Evolutionary conservation across 1,140 invertebrate species (phyloP).

Genomic region (Trachymyrmex cornetzi): DNA sequence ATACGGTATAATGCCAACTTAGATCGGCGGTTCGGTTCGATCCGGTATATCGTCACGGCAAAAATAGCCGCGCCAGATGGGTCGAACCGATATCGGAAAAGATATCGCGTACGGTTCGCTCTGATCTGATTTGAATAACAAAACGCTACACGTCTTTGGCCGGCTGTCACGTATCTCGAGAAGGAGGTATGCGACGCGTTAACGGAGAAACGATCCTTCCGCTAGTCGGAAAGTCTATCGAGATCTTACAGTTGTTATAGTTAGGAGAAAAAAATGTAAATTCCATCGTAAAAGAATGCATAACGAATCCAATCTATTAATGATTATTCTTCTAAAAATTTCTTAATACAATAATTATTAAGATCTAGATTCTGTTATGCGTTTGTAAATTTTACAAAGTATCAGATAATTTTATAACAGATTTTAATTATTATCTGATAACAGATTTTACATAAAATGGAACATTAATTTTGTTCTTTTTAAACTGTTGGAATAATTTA

Average conservation of each 20-base stretch:
- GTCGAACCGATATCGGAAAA: constrained; percentile 76
- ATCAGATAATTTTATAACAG: neutral
- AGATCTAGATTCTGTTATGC: neutral
- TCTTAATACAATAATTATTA: neutral
- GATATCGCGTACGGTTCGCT: constrained; percentile 73
- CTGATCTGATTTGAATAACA: constrained; percentile 78
- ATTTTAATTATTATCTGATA: neutral
- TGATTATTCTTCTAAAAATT: neutral
- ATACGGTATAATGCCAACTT: constrained; percentile 59
- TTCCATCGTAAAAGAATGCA: neutral
- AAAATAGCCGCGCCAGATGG: constrained; percentile 77
- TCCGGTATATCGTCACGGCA: constrained; percentile 58
- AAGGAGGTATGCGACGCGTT: constrained; percentile 62
- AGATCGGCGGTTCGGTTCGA: constrained; percentile 54
- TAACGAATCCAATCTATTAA: neutral
- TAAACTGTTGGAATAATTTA: neutral
- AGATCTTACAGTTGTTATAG: neutral
- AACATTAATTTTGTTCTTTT: neutral
- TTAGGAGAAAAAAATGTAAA: neutral
- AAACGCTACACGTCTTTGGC: constrained; percentile 74
- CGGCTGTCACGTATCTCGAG: constrained; percentile 61
- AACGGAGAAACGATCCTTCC: constrained; percentile 16
- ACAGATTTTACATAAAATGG: neutral
- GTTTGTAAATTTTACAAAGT: neutral
- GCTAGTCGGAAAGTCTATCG: constrained; percentile 3